Evolutionary conservation across 2,113 vertebrate genomes (phyloP).

Genomic region (Elephas maximus): DNA sequence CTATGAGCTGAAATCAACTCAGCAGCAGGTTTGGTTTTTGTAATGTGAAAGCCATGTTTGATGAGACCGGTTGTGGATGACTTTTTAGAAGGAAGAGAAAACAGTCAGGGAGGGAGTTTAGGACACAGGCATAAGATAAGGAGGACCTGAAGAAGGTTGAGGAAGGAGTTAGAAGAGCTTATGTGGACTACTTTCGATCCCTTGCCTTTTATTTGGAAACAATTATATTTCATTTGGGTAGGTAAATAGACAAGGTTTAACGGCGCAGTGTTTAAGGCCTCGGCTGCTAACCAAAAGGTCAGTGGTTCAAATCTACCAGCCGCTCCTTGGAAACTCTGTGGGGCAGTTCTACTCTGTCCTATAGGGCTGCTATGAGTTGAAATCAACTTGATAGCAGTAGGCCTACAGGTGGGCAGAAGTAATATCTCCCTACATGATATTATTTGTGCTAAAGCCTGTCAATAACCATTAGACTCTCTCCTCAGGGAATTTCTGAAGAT

Average conservation of each 20-base stretch:
- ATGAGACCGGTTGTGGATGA: neutral
- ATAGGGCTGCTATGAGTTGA: too few relatives aligned
- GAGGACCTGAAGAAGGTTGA: neutral
- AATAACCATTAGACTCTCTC: neutral
- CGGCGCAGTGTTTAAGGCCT: too few relatives aligned
- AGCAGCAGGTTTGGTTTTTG: too few relatives aligned
- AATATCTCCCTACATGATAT: neutral
- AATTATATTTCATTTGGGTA: neutral
- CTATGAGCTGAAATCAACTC: too few relatives aligned
- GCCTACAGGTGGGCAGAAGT: neutral
- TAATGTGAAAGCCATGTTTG: neutral
- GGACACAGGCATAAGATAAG: neutral
- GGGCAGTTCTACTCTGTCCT: too few relatives aligned
- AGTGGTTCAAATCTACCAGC: too few relatives aligned
- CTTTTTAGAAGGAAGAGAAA: neutral
- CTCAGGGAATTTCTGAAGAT: neutral
- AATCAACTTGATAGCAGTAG: too few relatives aligned
- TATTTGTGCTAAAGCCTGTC: neutral
- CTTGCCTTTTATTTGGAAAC: neutral
- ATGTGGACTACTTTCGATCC: neutral
- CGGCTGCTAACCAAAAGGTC: too few relatives aligned
- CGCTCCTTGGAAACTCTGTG: too few relatives aligned
- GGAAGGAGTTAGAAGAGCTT: neutral
- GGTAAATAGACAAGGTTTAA: slow-evolving; percentile 5
- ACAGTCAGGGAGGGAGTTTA: neutral